Conservation (phyloP, 2,113 vertebrate genomes). For the Hippocampus comes region DNA sequence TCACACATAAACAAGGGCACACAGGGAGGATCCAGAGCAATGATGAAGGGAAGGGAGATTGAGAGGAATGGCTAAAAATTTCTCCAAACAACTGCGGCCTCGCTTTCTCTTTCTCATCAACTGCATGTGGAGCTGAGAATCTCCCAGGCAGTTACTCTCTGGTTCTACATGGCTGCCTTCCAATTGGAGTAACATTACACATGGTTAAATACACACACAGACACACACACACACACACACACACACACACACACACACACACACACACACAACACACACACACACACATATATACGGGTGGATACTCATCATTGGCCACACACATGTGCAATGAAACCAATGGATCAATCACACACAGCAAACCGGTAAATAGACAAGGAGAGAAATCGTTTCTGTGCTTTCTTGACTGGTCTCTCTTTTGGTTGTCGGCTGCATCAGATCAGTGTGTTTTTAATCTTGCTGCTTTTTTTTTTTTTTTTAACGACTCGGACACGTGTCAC, state of each 20-base stretch:
- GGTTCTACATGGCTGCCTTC: constrained; percentile 35
- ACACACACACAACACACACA: background rate
- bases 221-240: background rate
- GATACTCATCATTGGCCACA: constrained; percentile 4
- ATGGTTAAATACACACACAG: constrained; percentile 16
- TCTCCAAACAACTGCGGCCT: constrained; percentile 11
- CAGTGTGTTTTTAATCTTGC: background rate
- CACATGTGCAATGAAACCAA: constrained; percentile 7
- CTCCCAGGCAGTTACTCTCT: constrained; percentile 33
- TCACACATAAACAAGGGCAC: constrained; percentile 30
- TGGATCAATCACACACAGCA: constrained; percentile 6
- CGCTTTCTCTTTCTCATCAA: constrained; percentile 21
- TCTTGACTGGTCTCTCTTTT: constrained; percentile 26
- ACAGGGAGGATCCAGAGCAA: constrained; percentile 14
- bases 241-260: constrained; percentile 8
- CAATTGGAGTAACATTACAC: constrained; percentile 36
- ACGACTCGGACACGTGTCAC: constrained; percentile 26
- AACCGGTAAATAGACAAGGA: background rate
- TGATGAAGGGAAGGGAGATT: constrained; percentile 1
- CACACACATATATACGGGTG: background rate
- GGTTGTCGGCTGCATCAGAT: constrained; percentile 28
- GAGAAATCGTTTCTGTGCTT: constrained; percentile 12
- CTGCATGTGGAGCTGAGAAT: constrained; percentile 29
- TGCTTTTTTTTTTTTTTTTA: background rate
- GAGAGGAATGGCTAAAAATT: constrained; percentile 24